Percentiles rank a stretch among this genome's conserved stretches.
phyloP scores from a whole-genome alignment of 2,888 invertebrate genomes.

The Magallana nippona region DNA sequence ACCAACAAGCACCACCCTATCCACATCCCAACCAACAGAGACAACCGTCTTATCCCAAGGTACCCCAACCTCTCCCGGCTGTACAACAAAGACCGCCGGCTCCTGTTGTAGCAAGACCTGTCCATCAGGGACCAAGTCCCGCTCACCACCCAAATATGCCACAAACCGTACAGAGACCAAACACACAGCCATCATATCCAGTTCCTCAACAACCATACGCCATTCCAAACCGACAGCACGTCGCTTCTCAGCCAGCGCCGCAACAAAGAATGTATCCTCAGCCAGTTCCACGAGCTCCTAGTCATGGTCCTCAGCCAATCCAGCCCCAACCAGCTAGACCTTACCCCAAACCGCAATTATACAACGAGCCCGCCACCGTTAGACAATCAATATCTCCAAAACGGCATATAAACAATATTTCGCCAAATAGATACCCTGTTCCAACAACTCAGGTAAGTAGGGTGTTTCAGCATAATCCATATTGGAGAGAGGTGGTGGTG shows the following conservation, averaged over 20 bases:
- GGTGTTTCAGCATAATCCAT: not conserved
- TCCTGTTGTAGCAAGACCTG: not conserved
- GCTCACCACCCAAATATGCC: not conserved
- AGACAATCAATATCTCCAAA: not conserved
- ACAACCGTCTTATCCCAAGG: not conserved
- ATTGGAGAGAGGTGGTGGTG: conserved; percentile 22
- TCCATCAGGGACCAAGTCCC: not conserved
- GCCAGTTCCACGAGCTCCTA: not conserved
- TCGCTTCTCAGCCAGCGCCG: not conserved
- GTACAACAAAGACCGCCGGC: not conserved
- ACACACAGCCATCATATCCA: not conserved
- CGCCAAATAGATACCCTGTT: not conserved
- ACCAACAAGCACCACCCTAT: not conserved
- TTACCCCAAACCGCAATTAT: conserved; percentile 12
- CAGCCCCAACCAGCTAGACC: not conserved
- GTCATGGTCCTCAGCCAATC: conserved; percentile 2
- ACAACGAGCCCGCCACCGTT: not conserved
- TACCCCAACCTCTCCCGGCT: conserved; percentile 7
- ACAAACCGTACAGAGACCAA: not conserved
- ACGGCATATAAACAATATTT: not conserved
- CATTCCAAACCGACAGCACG: not conserved
- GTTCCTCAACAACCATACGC: not conserved
- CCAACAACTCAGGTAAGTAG: conserved; percentile 11
- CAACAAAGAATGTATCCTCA: not conserved
- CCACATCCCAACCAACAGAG: conserved; percentile 20